Evolutionary conservation across 2,797 vertebrate species (phyloP).

Genomic region (Pseudochromis fuscus): DNA sequence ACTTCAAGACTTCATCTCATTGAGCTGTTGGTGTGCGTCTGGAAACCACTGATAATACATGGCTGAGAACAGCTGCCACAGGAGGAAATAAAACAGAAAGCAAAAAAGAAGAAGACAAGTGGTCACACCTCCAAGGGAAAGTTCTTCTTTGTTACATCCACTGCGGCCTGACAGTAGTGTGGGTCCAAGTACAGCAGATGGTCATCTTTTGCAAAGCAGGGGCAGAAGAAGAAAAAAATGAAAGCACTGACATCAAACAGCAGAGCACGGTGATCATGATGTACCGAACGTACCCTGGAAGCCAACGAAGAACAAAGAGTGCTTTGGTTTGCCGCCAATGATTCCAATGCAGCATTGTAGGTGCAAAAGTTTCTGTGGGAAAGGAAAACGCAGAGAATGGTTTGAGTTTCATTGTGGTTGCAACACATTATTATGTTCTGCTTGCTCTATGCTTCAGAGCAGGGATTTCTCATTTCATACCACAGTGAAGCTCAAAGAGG

Average conservation of each 20-base stretch:
- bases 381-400: background rate
- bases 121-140: slow-evolving; percentile 89
- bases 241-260: background rate
- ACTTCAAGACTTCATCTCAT: background rate
- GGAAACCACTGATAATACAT: background rate
- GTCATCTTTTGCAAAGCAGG: slow-evolving; percentile 81
- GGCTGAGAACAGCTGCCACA: background rate
- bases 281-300: slow-evolving; percentile 87
- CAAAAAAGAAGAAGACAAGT: slow-evolving; percentile 17
- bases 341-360: slow-evolving; percentile 90
- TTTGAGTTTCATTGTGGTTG: slow-evolving; percentile 4
- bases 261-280: background rate
- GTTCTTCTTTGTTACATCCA: slow-evolving; percentile 84
- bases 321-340: slow-evolving; percentile 93
- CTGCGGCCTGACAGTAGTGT: slow-evolving; percentile 91
- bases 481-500: background rate
- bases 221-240: background rate
- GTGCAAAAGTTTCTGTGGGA: slow-evolving; percentile 87
- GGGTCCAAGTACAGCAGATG: slow-evolving; percentile 93
- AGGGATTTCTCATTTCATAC: background rate
- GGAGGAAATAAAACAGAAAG: slow-evolving; percentile 22
- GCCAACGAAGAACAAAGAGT: slow-evolving; percentile 92
- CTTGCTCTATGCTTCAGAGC: background rate
- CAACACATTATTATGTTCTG: background rate
- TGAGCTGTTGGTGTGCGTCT: background rate